Conservation (phyloP, 1,140 invertebrate genomes). For the Aphelinus atriplicis region DNA sequence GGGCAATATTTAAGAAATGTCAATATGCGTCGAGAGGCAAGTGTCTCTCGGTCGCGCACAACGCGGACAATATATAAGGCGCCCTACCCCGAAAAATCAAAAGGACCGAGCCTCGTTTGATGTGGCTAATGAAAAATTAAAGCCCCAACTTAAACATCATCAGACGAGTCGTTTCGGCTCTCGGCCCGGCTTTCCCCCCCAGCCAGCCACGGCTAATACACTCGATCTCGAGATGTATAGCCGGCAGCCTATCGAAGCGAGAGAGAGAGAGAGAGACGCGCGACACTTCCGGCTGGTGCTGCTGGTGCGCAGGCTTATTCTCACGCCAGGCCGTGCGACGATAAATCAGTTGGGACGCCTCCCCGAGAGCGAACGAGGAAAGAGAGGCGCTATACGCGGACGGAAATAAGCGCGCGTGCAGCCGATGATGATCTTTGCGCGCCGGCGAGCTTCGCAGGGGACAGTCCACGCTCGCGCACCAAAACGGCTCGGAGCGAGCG, state of each 20-base stretch:
- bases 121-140: constrained; percentile 67
- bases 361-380: neutral
- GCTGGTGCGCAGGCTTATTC: constrained; percentile 20
- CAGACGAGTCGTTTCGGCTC: constrained; percentile 59
- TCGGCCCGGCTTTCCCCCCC: neutral
- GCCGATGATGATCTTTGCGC: no score
- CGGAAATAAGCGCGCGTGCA: constrained; percentile 7
- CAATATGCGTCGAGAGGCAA: constrained; percentile 56
- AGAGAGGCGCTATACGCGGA: no score
- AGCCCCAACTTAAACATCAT: constrained; percentile 66
- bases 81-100: constrained; percentile 35
- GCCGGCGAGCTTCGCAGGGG: no score
- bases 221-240: no score
- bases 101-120: constrained; percentile 62
- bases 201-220: no score
- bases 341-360: constrained; percentile 34
- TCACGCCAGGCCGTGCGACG: constrained; percentile 26
- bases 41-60: constrained; percentile 43
- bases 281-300: constrained; percentile 16
- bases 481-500: constrained; percentile 41
- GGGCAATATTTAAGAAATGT: constrained; percentile 62
- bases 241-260: no score
- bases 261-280: neutral
- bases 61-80: constrained; percentile 11
- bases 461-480: constrained; percentile 10